These are phyloP conservation scores for Trissoscelio sp. DNA, from an alignment of 2,888 invertebrate species.

Conservation along the genomic window DNA sequence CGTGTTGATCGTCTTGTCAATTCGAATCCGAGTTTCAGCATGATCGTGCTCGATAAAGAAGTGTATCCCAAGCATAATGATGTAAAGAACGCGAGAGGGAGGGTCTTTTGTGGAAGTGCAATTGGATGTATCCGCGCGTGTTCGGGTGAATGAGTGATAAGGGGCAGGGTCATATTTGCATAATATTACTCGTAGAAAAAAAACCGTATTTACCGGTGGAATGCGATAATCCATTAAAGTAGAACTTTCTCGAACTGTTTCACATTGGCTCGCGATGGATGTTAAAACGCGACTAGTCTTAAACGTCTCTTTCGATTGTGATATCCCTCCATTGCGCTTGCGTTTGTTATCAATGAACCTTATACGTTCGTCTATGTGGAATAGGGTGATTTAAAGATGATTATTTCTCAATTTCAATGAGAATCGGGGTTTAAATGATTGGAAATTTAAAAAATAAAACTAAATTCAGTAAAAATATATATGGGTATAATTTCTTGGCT, in stretches of 20 bases:
- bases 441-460: too few relatives aligned
- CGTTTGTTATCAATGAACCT: conserved; percentile 25
- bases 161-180: conserved; percentile 63
- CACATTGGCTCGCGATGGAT: conserved; percentile 30
- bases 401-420: too few relatives aligned
- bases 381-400: too few relatives aligned
- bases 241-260: conserved; percentile 41
- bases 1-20: conserved; percentile 64
- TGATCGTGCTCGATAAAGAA: conserved; percentile 46
- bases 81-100: conserved; percentile 22
- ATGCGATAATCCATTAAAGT: conserved; percentile 55
- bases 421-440: too few relatives aligned
- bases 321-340: conserved; percentile 32
- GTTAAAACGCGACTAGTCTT: conserved; percentile 35
- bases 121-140: conserved; percentile 62
- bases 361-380: conserved; percentile 6
- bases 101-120: conserved; percentile 54
- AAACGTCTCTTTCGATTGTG: conserved; percentile 43
- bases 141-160: conserved; percentile 55
- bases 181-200: conserved; percentile 66
- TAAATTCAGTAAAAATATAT: too few relatives aligned
- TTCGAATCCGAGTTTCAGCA: conserved; percentile 55
- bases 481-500: too few relatives aligned
- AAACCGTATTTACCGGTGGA: conserved; percentile 61
- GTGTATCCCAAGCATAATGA: conserved; percentile 44